phyloP scores from a whole-genome alignment of 35 echinoderm and acorn worm species.

The Ophiothrix spiculata region DNA sequence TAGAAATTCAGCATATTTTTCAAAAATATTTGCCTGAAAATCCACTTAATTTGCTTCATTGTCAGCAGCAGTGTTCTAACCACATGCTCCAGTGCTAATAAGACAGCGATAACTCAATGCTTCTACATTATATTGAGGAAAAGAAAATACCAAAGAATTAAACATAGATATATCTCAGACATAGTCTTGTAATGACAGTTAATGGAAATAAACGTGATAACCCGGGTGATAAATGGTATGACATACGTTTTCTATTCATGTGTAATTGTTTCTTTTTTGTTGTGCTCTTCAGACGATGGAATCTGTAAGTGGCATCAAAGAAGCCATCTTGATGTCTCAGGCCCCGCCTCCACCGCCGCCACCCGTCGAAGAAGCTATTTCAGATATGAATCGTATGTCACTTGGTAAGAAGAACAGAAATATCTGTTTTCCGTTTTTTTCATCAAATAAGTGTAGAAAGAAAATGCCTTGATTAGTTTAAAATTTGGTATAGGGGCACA shows the following conservation, averaged over 20 bases:
- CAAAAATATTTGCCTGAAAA: too few species aligned
- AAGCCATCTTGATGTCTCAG: not conserved
- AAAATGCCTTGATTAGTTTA: not conserved
- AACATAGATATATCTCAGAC: too few species aligned
- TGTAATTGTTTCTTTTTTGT: not conserved
- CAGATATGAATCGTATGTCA: not conserved
- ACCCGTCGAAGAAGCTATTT: constrained; percentile 4
- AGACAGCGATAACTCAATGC: too few species aligned
- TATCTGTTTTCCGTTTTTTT: not conserved
- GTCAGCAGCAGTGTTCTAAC: too few species aligned
- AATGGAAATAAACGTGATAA: too few species aligned
- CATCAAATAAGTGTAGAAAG: not conserved
- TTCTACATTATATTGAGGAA: too few species aligned
- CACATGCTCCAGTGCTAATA: too few species aligned
- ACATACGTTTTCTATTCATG: not conserved
- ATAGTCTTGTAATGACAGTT: too few species aligned
- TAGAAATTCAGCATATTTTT: too few species aligned
- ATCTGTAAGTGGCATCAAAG: not conserved
- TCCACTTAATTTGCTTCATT: too few species aligned
- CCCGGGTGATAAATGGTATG: too few species aligned
- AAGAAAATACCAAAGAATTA: too few species aligned
- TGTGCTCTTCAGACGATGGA: not conserved
- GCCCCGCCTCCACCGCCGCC: constrained; percentile 30
- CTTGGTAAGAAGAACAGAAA: not conserved
- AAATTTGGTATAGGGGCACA: not conserved